A percentile compares a stretch with the other conserved stretches of the same genome.
phyloP scores from a whole-genome alignment of 2,888 invertebrate genomes.

The Agrypnus murinus region DNA sequence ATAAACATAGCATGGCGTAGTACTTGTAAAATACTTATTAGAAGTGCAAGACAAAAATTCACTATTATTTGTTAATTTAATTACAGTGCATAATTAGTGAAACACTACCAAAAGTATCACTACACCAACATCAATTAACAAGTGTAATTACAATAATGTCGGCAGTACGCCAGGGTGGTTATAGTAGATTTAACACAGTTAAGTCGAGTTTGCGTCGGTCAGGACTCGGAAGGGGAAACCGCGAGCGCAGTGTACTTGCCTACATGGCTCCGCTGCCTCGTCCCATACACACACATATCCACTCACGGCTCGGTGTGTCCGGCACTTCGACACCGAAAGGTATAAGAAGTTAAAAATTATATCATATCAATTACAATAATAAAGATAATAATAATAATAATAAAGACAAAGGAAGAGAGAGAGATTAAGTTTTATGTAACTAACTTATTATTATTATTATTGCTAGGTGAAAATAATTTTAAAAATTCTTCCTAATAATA shows the following conservation, averaged over 20 bases:
- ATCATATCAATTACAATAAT: too few relatives aligned
- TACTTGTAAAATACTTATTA: conserved; percentile 11
- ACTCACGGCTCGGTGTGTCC: too few relatives aligned
- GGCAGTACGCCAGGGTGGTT: too few relatives aligned
- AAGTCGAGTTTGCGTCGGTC: too few relatives aligned
- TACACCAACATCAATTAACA: conserved; percentile 43
- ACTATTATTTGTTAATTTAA: conserved; percentile 24
- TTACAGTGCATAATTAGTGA: conserved; percentile 45
- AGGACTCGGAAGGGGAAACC: too few relatives aligned
- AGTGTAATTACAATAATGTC: conserved; percentile 5
- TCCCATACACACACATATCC: too few relatives aligned
- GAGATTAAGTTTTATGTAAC: conserved; percentile 28
- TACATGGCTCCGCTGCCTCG: too few relatives aligned
- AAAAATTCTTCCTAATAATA: conserved; percentile 2
- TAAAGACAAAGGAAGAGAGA: conserved; percentile 18
- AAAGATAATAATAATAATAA: conserved; percentile 24
- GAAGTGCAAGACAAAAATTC: conserved; percentile 20
- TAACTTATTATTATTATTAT: not conserved
- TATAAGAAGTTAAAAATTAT: too few relatives aligned
- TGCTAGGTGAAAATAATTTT: too few relatives aligned
- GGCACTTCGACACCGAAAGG: too few relatives aligned
- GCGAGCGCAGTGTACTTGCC: too few relatives aligned
- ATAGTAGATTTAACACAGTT: too few relatives aligned
- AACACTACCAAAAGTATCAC: conserved; percentile 40
- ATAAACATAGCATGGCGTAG: conserved; percentile 3